A percentile compares a stretch with the other conserved stretches of the same genome.
Conservation (phyloP, 1,140 invertebrate species). For the Magallana gigas region DNA sequence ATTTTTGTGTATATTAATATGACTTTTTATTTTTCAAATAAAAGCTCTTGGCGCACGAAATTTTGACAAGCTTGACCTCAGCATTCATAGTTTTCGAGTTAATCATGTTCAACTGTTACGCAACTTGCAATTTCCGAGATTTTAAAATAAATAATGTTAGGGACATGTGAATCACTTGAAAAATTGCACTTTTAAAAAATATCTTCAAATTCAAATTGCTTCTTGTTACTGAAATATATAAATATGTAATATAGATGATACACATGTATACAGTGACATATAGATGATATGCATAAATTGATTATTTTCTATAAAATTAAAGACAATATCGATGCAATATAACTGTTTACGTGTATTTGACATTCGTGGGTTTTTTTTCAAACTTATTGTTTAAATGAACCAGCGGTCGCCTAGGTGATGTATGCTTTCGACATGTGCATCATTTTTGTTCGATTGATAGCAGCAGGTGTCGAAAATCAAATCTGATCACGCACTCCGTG, state of each 20-base stretch:
- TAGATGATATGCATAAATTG: too few species aligned
- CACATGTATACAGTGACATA: too few species aligned
- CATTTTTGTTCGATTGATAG: constrained; percentile 31
- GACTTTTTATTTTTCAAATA: neutral
- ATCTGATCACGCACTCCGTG: constrained; percentile 9
- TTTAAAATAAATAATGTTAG: too few species aligned
- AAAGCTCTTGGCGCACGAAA: neutral
- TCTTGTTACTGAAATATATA: too few species aligned
- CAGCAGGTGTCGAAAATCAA: constrained; percentile 39
- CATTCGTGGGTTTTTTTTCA: too few species aligned
- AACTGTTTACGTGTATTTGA: too few species aligned
- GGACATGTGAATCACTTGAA: too few species aligned
- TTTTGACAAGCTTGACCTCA: neutral
- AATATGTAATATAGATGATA: too few species aligned
- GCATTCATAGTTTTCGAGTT: neutral
- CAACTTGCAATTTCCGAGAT: neutral
- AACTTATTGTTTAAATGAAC: neutral
- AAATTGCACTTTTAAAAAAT: too few species aligned
- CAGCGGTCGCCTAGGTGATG: constrained; percentile 6
- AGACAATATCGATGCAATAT: too few species aligned
- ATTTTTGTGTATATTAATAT: constrained; percentile 29
- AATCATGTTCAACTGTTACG: neutral
- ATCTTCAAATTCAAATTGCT: too few species aligned
- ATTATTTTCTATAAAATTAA: too few species aligned
- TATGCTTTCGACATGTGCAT: constrained; percentile 17